Base-by-base conservation (phyloP, 2,113 vertebrate species). In the Pipra filicauda region DNA sequence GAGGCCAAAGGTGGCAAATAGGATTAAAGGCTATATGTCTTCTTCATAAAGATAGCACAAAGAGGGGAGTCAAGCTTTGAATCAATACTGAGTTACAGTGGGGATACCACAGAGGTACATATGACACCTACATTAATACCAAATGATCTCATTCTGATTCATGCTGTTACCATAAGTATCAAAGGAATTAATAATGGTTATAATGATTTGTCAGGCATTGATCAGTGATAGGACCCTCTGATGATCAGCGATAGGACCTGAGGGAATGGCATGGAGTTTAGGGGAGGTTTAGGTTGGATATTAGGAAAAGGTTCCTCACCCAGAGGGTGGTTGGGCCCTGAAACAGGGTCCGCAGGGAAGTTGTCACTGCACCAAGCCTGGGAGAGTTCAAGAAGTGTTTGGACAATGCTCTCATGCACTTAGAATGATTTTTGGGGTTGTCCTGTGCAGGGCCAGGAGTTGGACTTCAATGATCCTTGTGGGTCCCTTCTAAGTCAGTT, bases 321-420 rank as follows among this genome's bases (percentile, higher is more conserved):
- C 4, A 12, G 46, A 48, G 41, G 2, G 4, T 48, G n/a, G 1
- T 4, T 14, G 22, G 30, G 1, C 15, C 4, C 23, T 12, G 33
- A 22, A 9, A 26, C 20, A 69, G 52, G 23, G 20, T 75, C 16
- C 39, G 11, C 13, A 30, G 54, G 2, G 23, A 2, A 69, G 9
- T 15, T n/a, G 16, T 41, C 64, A 35, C 41, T 55, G 55, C 48
- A 55, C 12, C 21, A 62, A 44, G 26, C n/a, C 30, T 62, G 39
- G 9, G 11, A 41, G 46, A 69, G 41, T 22, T 62, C 55, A 62
- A 4, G n/a, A 62, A 70, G 30, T 12, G 18, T 41, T 70, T 62
- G 41, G 8, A 11, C 41, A 35, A 2, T 48, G 54, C n/a, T 41
- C 4, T 62, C n/a, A 55, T 9, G 48, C 54, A 48, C 27, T 8